Percentiles rank a stretch among this genome's conserved stretches.
Conservation (phyloP, 2,113 vertebrate species). For the Cololabis saira region DNA sequence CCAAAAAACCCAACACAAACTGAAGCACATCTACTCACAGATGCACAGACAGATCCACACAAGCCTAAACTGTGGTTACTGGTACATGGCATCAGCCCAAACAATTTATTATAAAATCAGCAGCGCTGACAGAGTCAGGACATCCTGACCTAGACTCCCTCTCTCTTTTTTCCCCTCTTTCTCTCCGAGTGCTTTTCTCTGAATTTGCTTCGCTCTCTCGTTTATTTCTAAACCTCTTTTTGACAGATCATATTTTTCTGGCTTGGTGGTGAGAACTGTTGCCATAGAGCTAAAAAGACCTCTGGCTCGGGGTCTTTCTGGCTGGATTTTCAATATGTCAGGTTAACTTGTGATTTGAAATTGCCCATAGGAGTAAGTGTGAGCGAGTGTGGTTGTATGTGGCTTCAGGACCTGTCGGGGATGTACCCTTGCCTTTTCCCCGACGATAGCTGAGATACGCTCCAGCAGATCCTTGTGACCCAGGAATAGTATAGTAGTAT, state of each 20-base stretch:
- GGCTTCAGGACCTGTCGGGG: no score
- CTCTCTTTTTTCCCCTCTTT: constrained; percentile 40
- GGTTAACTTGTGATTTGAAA: no score
- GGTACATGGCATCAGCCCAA: constrained; percentile 61
- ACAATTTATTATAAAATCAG: constrained; percentile 73
- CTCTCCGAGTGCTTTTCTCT: neutral
- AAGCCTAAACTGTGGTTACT: constrained; percentile 38
- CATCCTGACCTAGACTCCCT: constrained; percentile 76
- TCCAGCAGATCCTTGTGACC: no score
- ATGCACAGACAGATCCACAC: constrained; percentile 17
- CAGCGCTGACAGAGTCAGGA: constrained; percentile 73
- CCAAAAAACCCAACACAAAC: constrained; percentile 1
- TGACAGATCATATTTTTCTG: constrained; percentile 1
- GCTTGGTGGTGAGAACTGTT: no score
- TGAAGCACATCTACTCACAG: constrained; percentile 18
- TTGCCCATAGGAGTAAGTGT: no score
- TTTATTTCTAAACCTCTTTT: neutral
- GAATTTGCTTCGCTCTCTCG: neutral
- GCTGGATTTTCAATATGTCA: no score
- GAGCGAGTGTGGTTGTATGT: no score
- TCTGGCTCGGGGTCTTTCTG: no score
- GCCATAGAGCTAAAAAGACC: no score
- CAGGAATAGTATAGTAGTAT: no score
- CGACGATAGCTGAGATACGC: no score
- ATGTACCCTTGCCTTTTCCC: no score